Evolutionary conservation across 2,888 invertebrate genomes (phyloP).

Genomic region (Hemithea aestivaria): DNA sequence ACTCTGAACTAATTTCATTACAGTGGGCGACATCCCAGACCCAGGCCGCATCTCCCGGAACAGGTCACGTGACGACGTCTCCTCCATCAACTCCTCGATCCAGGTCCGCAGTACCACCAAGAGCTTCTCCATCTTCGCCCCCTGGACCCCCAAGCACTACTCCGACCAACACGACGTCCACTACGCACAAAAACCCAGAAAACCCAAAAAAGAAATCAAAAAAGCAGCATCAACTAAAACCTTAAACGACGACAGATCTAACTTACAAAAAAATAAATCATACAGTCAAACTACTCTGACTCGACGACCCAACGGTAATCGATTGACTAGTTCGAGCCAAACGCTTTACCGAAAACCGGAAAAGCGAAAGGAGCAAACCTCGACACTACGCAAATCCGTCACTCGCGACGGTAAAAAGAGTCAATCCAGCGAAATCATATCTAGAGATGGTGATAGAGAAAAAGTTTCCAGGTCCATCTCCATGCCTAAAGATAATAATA

Average conservation of each 20-base stretch:
- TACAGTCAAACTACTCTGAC: slow-evolving; percentile 68
- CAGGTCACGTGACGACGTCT: slow-evolving; percentile 87
- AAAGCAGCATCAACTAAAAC: slow-evolving; percentile 71
- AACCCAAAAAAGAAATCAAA: slow-evolving; percentile 56
- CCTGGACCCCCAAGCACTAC: slow-evolving; percentile 88
- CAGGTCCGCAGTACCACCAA: slow-evolving; percentile 86
- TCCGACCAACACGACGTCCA: slow-evolving; percentile 88
- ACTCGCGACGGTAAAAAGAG: slow-evolving; percentile 68
- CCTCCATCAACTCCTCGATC: slow-evolving; percentile 81
- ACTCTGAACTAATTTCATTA: too few relatives aligned
- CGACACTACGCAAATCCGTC: slow-evolving; percentile 62
- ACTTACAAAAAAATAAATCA: slow-evolving; percentile 71
- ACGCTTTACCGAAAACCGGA: slow-evolving; percentile 68
- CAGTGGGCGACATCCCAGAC: slow-evolving; percentile 91
- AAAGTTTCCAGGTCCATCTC: slow-evolving; percentile 82
- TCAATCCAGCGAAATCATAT: slow-evolving; percentile 82
- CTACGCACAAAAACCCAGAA: slow-evolving; percentile 82
- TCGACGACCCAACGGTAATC: slow-evolving; percentile 50
- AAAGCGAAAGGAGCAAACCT: slow-evolving; percentile 55
- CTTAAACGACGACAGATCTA: slow-evolving; percentile 46
- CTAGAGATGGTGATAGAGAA: slow-evolving; percentile 71
- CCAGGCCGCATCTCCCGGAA: slow-evolving; percentile 80
- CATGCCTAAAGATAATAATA: slow-evolving; percentile 85
- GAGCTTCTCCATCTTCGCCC: slow-evolving; percentile 90
- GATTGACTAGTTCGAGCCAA: slow-evolving; percentile 61